Evolutionary conservation across 2,113 vertebrate species (phyloP), one percentile per base, ranked within the genome.

Genomic region (Athene noctua): DNA sequence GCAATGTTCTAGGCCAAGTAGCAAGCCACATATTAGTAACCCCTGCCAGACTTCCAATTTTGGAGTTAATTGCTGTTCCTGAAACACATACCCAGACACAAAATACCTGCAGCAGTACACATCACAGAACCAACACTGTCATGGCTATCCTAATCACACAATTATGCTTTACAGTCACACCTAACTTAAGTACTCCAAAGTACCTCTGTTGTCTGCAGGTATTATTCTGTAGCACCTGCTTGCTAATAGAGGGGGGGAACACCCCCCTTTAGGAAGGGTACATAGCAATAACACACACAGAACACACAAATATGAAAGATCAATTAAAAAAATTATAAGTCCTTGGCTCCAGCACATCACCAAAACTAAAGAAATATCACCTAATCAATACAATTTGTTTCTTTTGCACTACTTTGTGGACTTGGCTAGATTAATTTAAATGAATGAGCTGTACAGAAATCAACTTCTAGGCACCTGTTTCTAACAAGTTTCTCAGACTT

Each of bases 31-130:
- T 62, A 94, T 73, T 92, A 91, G 70, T 80, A 88, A 91, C 67
- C 84, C 59, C 59, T 66, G 89, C 66, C 91, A 92, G 81, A 62
- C 74, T 94, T 92, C 95, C 93, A 93, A 88, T 94, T 95, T 38
- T 65, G 74, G 86, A 94, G 87, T 49, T 85, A 97, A 94, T 92
- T 92, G 93, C 54, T 81, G 54, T 91, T 96, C 94, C 75, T 94
- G 78, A 93, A 95, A 95, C 86, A 96, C 46, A 94, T 88, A 82
- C 78, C 73, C 93, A 85, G 93, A 73, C 90, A 89, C 46, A 79
- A 93, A 94, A 96, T 84, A 97, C 91, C 86, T 92, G 92, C 92
- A 95, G 94, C 73, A 91, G 96, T 84, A 94, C 80, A 92, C 94
- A 95, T 87, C 91, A 94, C 66, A 95, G 81, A 91, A 79, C 1